These are phyloP conservation scores for Odocoileus hemionus DNA, from an alignment of 2,113 vertebrate species.

Conservation along the genomic window DNA sequence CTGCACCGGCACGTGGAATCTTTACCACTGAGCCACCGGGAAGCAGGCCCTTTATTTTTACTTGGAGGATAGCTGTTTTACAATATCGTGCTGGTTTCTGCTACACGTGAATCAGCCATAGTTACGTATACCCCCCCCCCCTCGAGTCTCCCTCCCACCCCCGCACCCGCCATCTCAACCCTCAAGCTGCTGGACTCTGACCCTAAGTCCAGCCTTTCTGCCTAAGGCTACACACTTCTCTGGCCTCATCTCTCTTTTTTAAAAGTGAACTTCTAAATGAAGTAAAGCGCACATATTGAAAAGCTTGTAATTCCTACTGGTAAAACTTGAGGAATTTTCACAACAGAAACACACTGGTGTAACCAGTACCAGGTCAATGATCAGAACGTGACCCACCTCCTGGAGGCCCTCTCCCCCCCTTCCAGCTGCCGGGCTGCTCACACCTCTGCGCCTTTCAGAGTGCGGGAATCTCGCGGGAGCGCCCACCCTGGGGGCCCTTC, in stretches of 20 bases:
- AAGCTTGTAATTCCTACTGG: background rate
- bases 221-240: background rate
- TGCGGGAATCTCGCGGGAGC: accelerated
- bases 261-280: background rate
- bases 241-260: background rate
- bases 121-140: background rate
- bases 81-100: background rate
- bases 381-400: background rate
- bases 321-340: background rate
- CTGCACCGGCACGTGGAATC: background rate
- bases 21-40: background rate
- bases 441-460: too few species aligned
- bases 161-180: background rate
- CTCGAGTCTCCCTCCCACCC: background rate
- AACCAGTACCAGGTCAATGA: background rate
- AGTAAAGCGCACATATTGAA: background rate
- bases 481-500: background rate
- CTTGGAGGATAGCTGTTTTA: background rate
- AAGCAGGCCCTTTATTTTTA: background rate
- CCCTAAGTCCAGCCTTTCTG: background rate
- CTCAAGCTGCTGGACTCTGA: accelerated
- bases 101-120: background rate
- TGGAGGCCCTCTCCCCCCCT: background rate
- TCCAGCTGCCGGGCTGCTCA: background rate
- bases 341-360: background rate